Base-by-base conservation (phyloP, 2,113 vertebrate species). In the Beaufortia kweichowensis region DNA sequence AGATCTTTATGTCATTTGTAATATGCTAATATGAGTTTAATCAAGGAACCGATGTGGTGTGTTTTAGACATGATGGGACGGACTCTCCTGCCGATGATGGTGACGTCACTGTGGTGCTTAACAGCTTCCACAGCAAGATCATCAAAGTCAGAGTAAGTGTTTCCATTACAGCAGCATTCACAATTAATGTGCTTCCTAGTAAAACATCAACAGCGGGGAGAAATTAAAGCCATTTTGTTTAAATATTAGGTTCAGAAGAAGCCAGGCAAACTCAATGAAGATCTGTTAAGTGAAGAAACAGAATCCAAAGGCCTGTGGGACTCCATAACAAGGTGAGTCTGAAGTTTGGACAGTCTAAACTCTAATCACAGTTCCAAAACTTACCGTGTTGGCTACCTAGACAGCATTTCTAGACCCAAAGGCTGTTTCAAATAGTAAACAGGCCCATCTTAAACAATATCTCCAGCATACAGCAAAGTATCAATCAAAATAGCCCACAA, bases 91-190 rank as follows among this genome's bases (percentile, higher is more conserved):
- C 86, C 41, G 91, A 93, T 46, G 74, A 85, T 6, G 88, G 85
- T 48, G 90, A 97, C 23, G 88, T 97, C 70, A 79, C 88, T 6
- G 94, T 98, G n/a, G 88, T 95, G 26, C 86, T 98, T 78, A 94
- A 94, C 86, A 96, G 90, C 84, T 98, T 99, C 89, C 95, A 93
- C 88, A 96, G 94, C 91, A 99, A 96, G 89, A 96, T 95, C 82
- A 92, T 99, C 88, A 94, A 95, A 95, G 90, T 99, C 76, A 90
- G 95, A 83, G 97, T 99, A 75, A 78, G 95, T 92, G 2, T 46
- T 39, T 9, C 6, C 11, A 3, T 48, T 9, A 12, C 8, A 17
- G 43, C 56, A 17, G 24, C 11, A 10, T 7, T n/a, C 12, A 4
- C 24, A 26, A 12, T 29, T 6, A 63, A 15, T 48, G 5, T n/a